phyloP scores from a whole-genome alignment of 2,888 invertebrate species.

The Dendrolimus pini region DNA sequence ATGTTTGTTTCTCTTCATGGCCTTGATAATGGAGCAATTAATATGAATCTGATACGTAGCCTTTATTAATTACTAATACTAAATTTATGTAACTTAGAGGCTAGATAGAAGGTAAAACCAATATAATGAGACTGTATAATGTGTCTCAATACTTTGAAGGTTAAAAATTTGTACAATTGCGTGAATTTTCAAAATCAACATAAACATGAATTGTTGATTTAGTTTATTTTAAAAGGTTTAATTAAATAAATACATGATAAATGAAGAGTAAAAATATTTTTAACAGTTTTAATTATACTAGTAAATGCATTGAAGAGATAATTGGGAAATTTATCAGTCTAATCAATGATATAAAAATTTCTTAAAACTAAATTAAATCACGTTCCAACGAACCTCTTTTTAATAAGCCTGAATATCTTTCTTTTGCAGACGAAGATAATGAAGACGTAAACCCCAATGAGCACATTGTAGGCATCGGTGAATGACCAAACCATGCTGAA shows the following conservation, averaged over 20 bases:
- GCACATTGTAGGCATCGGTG: slow-evolving; percentile 80
- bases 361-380: not conserved
- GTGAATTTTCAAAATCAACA: not conserved
- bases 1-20: too few relatives aligned
- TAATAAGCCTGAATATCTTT: slow-evolving; percentile 78
- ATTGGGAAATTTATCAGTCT: too few relatives aligned
- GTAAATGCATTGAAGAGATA: too few relatives aligned
- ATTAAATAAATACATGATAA: too few relatives aligned
- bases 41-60: too few relatives aligned
- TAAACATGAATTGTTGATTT: not conserved
- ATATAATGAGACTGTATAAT: too few relatives aligned
- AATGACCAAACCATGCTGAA: slow-evolving; percentile 74
- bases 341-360: too few relatives aligned
- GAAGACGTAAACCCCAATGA: slow-evolving; percentile 83
- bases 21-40: too few relatives aligned
- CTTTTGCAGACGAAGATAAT: slow-evolving; percentile 84
- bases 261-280: too few relatives aligned
- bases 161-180: too few relatives aligned
- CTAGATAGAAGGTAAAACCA: not conserved
- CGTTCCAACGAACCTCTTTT: slow-evolving; percentile 68
- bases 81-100: not conserved
- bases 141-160: too few relatives aligned
- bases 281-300: too few relatives aligned
- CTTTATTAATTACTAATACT: not conserved
- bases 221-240: not conserved